Percentiles rank a stretch among this genome's conserved stretches.
These are phyloP conservation scores for Actenoides lindsayi DNA, from an alignment of 2,113 vertebrate species.

Conservation along the genomic window DNA sequence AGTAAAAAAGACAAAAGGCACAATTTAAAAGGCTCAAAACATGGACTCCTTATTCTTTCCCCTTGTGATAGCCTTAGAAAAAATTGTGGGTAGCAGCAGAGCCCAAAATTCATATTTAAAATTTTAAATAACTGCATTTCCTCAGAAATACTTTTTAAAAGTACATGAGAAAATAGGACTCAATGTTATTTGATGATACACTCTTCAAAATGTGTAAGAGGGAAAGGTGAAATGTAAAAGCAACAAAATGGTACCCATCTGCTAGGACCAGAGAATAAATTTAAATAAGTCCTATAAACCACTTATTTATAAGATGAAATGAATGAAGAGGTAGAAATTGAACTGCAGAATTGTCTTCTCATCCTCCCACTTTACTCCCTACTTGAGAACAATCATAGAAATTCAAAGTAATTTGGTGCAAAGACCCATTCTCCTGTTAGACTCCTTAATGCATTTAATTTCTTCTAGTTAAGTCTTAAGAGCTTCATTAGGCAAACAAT, in stretches of 20 bases:
- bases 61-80: not conserved
- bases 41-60: not conserved
- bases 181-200: not conserved
- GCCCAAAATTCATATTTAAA: not conserved
- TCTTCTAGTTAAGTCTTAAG: constrained; percentile 26
- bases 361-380: constrained; percentile 24
- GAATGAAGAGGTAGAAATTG: constrained; percentile 28
- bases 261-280: not conserved
- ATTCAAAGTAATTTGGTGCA: not conserved
- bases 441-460: constrained; percentile 22
- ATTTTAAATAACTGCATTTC: not conserved
- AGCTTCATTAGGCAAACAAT: constrained; percentile 49
- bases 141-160: not conserved
- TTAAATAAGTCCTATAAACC: not conserved
- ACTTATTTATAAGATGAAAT: not conserved
- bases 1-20: not conserved
- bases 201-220: not conserved
- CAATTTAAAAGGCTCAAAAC: not conserved
- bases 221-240: not conserved
- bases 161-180: not conserved
- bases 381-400: constrained; percentile 46
- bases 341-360: constrained; percentile 28
- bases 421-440: not conserved
- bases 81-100: not conserved
- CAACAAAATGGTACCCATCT: not conserved